Percentiles rank a stretch among this genome's conserved stretches.
phyloP scores from a whole-genome alignment of 2,797 vertebrate species.

The Lateolabrax maculatus region DNA sequence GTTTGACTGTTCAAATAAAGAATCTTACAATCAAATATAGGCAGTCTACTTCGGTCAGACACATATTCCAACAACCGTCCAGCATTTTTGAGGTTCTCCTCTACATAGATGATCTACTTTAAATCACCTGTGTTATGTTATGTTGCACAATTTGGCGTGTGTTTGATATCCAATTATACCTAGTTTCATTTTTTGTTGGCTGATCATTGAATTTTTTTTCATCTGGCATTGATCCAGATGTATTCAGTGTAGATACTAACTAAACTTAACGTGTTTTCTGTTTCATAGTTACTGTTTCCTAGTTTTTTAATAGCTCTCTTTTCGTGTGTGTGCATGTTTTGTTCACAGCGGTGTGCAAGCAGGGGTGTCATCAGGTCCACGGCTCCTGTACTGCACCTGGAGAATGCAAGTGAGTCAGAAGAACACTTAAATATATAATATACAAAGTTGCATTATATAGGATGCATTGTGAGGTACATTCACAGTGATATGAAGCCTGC shows the following conservation, averaged over 20 bases:
- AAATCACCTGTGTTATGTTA: not conserved
- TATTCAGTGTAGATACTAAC: constrained; percentile 5
- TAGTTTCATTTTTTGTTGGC: constrained; percentile 3
- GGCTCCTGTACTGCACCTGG: constrained; percentile 84
- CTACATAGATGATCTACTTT: not conserved
- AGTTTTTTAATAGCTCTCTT: not conserved
- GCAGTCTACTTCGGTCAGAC: not conserved
- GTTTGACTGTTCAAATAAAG: not conserved
- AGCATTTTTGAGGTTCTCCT: not conserved
- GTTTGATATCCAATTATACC: constrained; percentile 14
- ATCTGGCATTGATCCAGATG: not conserved
- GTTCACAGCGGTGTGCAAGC: constrained; percentile 85
- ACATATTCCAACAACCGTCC: not conserved
- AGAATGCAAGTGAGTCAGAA: constrained; percentile 86
- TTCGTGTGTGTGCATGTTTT: constrained; percentile 41
- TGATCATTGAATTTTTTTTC: not conserved
- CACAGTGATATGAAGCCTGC: not conserved
- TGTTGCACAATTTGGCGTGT: not conserved
- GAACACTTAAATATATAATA: not conserved
- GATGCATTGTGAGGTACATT: not conserved
- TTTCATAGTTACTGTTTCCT: not conserved
- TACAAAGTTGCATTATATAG: not conserved
- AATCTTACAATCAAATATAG: not conserved
- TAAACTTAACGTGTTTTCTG: not conserved
- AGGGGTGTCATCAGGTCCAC: constrained; percentile 85